These are phyloP conservation scores for Coelopa frigida DNA, from an alignment of 1,140 invertebrate species.

Conservation along the genomic window DNA sequence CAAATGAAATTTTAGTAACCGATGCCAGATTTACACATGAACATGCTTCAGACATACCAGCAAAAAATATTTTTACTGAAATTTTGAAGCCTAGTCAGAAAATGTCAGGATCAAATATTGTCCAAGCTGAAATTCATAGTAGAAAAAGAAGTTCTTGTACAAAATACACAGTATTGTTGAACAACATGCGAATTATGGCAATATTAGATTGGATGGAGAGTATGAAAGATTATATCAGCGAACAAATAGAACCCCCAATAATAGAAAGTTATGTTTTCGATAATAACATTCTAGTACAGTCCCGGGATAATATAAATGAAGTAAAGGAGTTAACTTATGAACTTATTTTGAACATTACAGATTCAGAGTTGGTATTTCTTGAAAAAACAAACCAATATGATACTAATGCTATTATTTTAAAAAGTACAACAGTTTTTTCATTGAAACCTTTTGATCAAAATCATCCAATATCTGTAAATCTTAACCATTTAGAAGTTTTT, in stretches of 20 bases:
- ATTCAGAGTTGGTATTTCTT: conserved; percentile 90
- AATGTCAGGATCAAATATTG: conserved; percentile 49
- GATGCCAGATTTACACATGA: conserved; percentile 65
- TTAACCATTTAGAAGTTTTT: conserved; percentile 88
- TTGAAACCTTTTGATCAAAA: conserved; percentile 66
- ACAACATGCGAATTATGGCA: conserved; percentile 92
- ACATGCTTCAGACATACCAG: neutral
- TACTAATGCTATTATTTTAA: conserved; percentile 90
- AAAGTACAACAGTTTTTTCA: conserved; percentile 80
- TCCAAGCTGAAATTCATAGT: conserved; percentile 82
- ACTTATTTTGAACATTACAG: conserved; percentile 88
- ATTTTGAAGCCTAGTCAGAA: conserved; percentile 74
- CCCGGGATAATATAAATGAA: conserved; percentile 8
- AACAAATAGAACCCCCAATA: conserved; percentile 27
- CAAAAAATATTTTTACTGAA: conserved; percentile 78
- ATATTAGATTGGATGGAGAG: conserved; percentile 91
- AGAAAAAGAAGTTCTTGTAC: conserved; percentile 61
- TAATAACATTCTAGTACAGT: neutral
- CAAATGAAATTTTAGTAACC: conserved; percentile 80
- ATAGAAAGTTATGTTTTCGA: no score
- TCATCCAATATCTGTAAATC: conserved; percentile 75
- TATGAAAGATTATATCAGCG: conserved; percentile 70
- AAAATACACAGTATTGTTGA: conserved; percentile 83
- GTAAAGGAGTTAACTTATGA: no score
- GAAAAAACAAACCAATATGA: conserved; percentile 83